Evolutionary conservation across 1,140 invertebrate genomes (phyloP).

Genomic region (Hypsibius dujardini): DNA sequence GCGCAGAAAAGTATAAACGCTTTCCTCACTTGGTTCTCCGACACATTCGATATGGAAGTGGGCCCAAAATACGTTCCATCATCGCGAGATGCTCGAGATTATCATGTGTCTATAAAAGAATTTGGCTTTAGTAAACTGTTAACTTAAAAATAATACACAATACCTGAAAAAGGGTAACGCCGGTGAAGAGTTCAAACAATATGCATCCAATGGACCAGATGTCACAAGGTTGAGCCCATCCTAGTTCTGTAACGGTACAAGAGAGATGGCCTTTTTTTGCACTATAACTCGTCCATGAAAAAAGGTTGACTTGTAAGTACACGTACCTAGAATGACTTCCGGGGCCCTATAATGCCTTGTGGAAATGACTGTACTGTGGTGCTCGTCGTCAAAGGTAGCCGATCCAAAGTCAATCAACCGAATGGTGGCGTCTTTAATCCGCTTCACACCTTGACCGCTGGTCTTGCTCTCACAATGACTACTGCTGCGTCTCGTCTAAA

Average conservation of each 20-base stretch:
- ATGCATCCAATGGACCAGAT: conserved; percentile 44
- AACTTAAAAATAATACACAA: no score
- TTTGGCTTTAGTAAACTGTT: no score
- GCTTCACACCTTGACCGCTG: conserved; percentile 22
- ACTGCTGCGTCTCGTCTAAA: no score
- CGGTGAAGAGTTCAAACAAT: conserved; percentile 42
- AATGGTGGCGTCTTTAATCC: conserved; percentile 21
- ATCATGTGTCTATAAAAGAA: conserved; percentile 42
- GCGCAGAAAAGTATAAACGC: not conserved
- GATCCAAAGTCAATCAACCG: conserved; percentile 42
- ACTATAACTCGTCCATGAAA: not conserved
- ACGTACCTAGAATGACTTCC: conserved; percentile 40
- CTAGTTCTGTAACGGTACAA: conserved; percentile 34
- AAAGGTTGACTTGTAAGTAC: no score
- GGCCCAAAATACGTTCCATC: conserved; percentile 42
- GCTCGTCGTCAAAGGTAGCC: conserved; percentile 44
- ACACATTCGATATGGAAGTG: conserved; percentile 81
- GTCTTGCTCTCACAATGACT: conserved; percentile 17
- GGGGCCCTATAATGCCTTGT: conserved; percentile 43
- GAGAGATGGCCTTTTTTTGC: not conserved
- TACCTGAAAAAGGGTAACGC: conserved; percentile 40
- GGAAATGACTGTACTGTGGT: conserved; percentile 43
- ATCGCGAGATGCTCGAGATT: conserved; percentile 43
- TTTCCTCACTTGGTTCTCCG: conserved; percentile 55
- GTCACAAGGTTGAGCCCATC: conserved; percentile 43